Conservation (phyloP, 1,140 invertebrate species). For the Drosophila sp. region DNA sequence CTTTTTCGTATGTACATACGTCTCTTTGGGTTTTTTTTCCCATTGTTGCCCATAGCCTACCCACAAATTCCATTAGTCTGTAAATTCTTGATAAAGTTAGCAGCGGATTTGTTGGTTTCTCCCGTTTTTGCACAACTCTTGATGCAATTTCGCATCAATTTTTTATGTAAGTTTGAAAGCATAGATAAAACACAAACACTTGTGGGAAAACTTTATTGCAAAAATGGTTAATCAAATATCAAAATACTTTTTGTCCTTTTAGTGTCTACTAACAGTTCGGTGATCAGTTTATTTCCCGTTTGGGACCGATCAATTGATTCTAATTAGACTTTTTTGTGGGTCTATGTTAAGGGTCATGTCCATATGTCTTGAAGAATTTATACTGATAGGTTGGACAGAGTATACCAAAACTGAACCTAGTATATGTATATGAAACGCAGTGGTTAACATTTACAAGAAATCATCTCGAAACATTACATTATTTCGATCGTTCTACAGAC, state of each 20-base stretch:
- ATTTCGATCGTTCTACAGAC: too few species aligned
- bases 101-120: constrained; percentile 6
- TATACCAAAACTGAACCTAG: too few species aligned
- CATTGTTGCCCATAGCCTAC: constrained; percentile 17
- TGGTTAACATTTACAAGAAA: too few species aligned
- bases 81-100: constrained; percentile 42
- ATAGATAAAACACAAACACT: background rate
- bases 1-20: background rate
- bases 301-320: too few species aligned
- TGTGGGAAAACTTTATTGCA: background rate
- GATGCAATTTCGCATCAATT: constrained; percentile 3
- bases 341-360: too few species aligned
- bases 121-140: constrained; percentile 27
- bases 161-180: background rate
- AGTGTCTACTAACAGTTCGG: too few species aligned
- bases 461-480: too few species aligned
- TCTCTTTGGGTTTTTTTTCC: constrained; percentile 7
- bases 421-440: too few species aligned
- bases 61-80: constrained; percentile 56
- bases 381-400: too few species aligned
- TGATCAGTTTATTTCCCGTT: too few species aligned
- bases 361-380: too few species aligned
- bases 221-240: background rate
- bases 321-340: too few species aligned
- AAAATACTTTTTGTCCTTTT: background rate